Base-by-base conservation (phyloP, 2,797 vertebrate species). In the Anabacerthia variegaticeps region DNA sequence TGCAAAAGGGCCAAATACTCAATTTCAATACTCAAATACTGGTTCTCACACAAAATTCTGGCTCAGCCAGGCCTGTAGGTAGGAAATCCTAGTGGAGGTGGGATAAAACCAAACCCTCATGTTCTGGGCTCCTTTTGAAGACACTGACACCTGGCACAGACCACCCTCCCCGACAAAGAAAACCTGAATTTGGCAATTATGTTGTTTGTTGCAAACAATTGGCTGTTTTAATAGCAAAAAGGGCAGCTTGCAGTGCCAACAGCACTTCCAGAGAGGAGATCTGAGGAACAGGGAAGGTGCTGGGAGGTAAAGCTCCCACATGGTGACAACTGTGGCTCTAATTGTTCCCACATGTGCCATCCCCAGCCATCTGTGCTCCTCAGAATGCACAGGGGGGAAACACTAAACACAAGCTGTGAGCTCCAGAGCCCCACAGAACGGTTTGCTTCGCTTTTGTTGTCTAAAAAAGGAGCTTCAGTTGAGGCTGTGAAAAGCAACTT, bases 291-390 rank as follows among this genome's bases (percentile, higher is more conserved):
- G 81, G 41, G 46, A 72, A 59, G 82, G 90, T 67, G 83, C 88
- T 84, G 88, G 68, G 65, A 89, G 86, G 92, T 75, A 36, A 79
- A 88, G 85, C 82, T 88, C 84, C 89, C 72, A 37, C 71, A 37
- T 80, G 68, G 67, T 67, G 68, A 72, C 88, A 80, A 51, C 71
- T 69, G 66, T 14, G 55, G 85, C 52, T 67, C 55, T 71, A 43
- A 89, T 88, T 92, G 88, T 79, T 90, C 24, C 81, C 12, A 0
- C 15, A 72, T 43, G 67, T 74, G 66, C 84, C 92, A 49, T 94
- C 85, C 85, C 41, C 78, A 74, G 80, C 94, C 95, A 91, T 92
- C 97, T 97, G 97, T 23, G 92, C 68, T 49, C 26, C 73, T 85
- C 81, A 8, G 18, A 82, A 69, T 1, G 1, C 37, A 1, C 75